Conservation (phyloP, 2,888 invertebrate species). For the Caenorhabditis angaria region DNA sequence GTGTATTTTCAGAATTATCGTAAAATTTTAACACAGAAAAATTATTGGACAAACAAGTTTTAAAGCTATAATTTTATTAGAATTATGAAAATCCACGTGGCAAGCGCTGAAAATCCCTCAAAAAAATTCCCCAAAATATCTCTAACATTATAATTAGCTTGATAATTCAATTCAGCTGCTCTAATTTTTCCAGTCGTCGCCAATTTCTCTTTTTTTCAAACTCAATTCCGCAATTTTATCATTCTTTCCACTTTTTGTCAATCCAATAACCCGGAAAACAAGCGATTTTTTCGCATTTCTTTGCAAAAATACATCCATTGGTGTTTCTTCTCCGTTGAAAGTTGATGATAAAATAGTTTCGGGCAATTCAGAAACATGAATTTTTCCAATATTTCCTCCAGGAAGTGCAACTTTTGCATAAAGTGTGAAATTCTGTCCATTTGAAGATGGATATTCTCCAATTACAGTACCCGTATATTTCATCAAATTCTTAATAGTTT, state of each 20-base stretch:
- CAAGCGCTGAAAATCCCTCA: no score
- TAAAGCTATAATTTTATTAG: no score
- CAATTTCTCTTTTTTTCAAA: slow-evolving; percentile 42
- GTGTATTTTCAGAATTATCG: no score
- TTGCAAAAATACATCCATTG: slow-evolving; percentile 38
- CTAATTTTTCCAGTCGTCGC: slow-evolving; percentile 32
- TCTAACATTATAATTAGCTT: slow-evolving; percentile 29
- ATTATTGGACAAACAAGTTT: no score
- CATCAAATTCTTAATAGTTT: slow-evolving; percentile 37
- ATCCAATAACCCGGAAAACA: slow-evolving; percentile 40
- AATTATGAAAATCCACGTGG: no score
- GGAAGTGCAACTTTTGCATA: slow-evolving; percentile 35
- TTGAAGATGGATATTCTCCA: background rate
- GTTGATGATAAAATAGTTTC: slow-evolving; percentile 12
- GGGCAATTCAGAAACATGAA: slow-evolving; percentile 55
- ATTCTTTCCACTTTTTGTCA: slow-evolving; percentile 14
- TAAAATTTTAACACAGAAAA: no score
- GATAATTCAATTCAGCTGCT: slow-evolving; percentile 27
- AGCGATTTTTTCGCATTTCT: slow-evolving; percentile 36
- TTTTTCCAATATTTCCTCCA: slow-evolving; percentile 39
- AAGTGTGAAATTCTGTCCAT: slow-evolving; percentile 16
- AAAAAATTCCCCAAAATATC: no score
- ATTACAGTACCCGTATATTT: slow-evolving; percentile 33
- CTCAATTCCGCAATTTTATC: slow-evolving; percentile 41
- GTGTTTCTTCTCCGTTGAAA: slow-evolving; percentile 19